Percentiles rank a stretch among this genome's conserved stretches.
These are phyloP conservation scores for Pyrgus malvae DNA, from an alignment of 2,888 invertebrate species.

Conservation along the genomic window DNA sequence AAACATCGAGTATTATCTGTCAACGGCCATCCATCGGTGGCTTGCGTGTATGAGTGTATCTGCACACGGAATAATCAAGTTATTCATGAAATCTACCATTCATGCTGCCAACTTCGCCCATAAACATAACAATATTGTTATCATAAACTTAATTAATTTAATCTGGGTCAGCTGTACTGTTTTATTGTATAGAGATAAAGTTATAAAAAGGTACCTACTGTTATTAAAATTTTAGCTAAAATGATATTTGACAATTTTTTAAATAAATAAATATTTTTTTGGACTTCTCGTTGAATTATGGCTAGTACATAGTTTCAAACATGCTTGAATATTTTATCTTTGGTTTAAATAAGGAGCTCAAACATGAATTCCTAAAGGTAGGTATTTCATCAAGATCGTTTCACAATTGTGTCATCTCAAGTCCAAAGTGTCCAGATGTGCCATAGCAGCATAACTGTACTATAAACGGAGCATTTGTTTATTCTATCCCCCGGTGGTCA, in stretches of 20 bases:
- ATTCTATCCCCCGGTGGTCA: constrained; percentile 14
- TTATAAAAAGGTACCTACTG: background rate
- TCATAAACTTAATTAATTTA: constrained; percentile 46
- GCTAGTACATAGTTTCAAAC: no score
- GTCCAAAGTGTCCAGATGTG: constrained; percentile 3
- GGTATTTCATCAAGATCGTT: no score
- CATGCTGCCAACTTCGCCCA: constrained; percentile 38
- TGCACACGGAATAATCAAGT: constrained; percentile 64
- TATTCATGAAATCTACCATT: constrained; percentile 65
- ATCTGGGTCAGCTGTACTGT: constrained; percentile 46
- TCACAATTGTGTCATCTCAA: no score
- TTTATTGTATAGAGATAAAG: constrained; percentile 23
- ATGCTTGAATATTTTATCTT: no score
- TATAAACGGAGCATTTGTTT: background rate
- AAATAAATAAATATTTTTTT: no score
- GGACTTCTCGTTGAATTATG: no score
- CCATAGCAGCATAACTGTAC: background rate
- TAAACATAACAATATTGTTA: constrained; percentile 33
- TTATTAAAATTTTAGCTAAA: background rate
- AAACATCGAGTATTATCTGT: constrained; percentile 81
- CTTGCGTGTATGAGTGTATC: constrained; percentile 49
- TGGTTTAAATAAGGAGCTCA: no score
- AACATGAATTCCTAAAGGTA: no score
- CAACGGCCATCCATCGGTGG: constrained; percentile 70
- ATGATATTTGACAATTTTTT: no score